A percentile compares a stretch with the other conserved stretches of the same genome.
These are phyloP conservation scores for Calephelis perditalis DNA, from an alignment of 2,888 invertebrate genomes.

Conservation along the genomic window DNA sequence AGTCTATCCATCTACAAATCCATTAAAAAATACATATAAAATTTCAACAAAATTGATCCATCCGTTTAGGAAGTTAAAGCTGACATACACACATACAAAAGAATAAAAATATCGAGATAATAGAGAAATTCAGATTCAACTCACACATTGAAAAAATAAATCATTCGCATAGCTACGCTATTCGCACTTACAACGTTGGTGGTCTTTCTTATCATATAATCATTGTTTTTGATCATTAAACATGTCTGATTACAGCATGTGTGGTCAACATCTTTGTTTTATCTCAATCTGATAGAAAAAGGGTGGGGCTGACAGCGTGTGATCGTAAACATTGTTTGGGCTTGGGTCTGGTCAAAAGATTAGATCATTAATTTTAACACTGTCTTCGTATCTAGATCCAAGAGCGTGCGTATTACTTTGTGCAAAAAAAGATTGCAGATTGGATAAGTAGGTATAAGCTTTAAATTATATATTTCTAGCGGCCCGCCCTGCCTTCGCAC, in stretches of 20 bases:
- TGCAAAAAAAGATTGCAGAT: too few species aligned
- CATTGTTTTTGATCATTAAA: constrained; percentile 56
- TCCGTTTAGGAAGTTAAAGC: too few species aligned
- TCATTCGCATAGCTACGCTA: constrained; percentile 10
- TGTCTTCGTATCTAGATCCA: not conserved
- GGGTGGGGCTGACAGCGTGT: constrained; percentile 30
- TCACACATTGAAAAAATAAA: constrained; percentile 1
- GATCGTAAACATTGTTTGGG: constrained; percentile 30
- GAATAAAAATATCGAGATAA: too few species aligned
- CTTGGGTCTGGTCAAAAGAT: not conserved
- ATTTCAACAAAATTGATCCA: too few species aligned
- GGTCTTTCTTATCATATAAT: constrained; percentile 52
- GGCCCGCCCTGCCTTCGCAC: too few species aligned
- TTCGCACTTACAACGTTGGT: constrained; percentile 40
- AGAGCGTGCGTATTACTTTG: too few species aligned
- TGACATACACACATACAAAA: too few species aligned
- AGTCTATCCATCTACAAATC: too few species aligned
- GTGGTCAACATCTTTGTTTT: constrained; percentile 45
- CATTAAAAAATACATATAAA: too few species aligned
- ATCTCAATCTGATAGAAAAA: constrained; percentile 44
- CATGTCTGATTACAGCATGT: constrained; percentile 45
- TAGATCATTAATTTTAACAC: constrained; percentile 9
- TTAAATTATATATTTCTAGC: too few species aligned
- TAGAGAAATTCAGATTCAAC: too few species aligned
- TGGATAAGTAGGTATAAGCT: too few species aligned